These are phyloP conservation scores for Passer montanus DNA, from an alignment of 2,113 vertebrate species.

Conservation along the genomic window DNA sequence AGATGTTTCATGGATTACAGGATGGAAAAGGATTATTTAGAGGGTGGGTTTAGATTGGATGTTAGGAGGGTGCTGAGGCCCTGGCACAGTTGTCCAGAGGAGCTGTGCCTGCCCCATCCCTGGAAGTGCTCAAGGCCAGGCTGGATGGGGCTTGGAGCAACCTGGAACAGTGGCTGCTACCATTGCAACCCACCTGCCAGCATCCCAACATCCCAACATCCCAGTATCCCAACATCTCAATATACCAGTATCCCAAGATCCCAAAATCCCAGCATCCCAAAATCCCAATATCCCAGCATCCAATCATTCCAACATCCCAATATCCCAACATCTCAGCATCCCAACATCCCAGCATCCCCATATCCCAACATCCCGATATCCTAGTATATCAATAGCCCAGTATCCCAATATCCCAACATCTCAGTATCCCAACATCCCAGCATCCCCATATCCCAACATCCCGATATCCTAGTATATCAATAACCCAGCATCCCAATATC, in stretches of 20 bases:
- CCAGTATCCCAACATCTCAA: rapidly evolving
- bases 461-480: too few species aligned
- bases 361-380: too few species aligned
- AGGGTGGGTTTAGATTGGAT: background rate
- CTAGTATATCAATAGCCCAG: too few species aligned
- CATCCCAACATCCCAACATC: rapidly evolving
- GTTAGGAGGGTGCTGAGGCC: background rate
- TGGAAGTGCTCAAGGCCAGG: background rate
- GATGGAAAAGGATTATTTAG: background rate
- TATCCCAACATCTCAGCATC: too few species aligned
- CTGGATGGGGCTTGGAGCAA: background rate
- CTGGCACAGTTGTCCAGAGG: background rate
- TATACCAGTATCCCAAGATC: rapidly evolving
- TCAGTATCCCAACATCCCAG: too few species aligned
- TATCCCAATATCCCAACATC: too few species aligned
- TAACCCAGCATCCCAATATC: too few species aligned
- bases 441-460: too few species aligned
- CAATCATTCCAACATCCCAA: too few species aligned
- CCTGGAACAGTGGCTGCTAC: background rate
- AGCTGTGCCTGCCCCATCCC: background rate
- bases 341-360: too few species aligned
- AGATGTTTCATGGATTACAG: background rate
- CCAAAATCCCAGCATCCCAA: background rate
- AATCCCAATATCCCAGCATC: background rate
- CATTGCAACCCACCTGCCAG: background rate